Base-by-base conservation (phyloP, 2,888 invertebrate genomes). In the Drosophila aldrichi region DNA sequence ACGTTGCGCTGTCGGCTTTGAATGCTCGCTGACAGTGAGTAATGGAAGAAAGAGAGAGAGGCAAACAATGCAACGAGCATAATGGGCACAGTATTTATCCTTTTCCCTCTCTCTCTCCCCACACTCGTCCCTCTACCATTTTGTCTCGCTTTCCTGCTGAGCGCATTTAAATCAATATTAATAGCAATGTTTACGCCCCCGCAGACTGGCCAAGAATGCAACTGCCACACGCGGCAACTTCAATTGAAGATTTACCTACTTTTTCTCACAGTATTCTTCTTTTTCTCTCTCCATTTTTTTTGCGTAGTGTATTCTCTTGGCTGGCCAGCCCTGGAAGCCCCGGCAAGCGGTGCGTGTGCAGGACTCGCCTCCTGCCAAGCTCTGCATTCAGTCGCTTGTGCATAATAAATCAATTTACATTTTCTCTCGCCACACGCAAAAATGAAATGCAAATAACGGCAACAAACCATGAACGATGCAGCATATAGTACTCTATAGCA, bases 401-500 rank as follows among this genome's bases (percentile, higher is more conserved):
- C 86, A 84, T 88, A 84, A 84, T 88, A 84, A 84, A 82, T 84
- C 84, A 88, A 88, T 84, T 84, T 84, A 85, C 84, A 82, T 84
- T 82, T 82, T 82, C 81, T 77, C 79, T 79, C 74, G 78, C 84
- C 81, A 60, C 73, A 77, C 77, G 79, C 82, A 71, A 76, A 71
- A 83, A 84, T 83, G 82, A 79, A 83, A 88, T 88, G 88, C 85
- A 84, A 88, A 88, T 84, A 84, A 84, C 68, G 83, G 77, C 81
- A 81, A 81, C 81, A 83, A 81, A 83, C 81, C 84, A 65, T 82
- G 83, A 82, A 83, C 77, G 77, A 65, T 66, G 61, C 80, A 80
- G 49, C 62, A 52, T 61, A 66, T 54, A 66, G 64, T 46, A 46
- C 40, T 51, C 38, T 38, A 54, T 40, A 54, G 20, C 38, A 38